Evolutionary conservation across 1,140 invertebrate species (phyloP), one percentile per base, ranked within the genome.

Genomic region (Aphaenogaster floridana): DNA sequence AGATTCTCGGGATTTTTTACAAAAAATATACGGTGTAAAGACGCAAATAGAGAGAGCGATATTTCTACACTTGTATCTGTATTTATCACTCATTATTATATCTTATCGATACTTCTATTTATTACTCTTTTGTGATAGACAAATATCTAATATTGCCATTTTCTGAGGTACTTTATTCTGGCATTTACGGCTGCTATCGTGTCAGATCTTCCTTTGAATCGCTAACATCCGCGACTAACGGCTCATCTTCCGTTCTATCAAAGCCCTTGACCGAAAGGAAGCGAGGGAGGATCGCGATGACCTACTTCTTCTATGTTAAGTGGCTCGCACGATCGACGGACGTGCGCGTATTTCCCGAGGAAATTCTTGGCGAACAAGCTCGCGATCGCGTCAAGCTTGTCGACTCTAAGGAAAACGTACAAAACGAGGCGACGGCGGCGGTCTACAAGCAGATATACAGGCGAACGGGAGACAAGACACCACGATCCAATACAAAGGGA

Each of bases 341-440:
- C 83, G 45, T 61, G 86, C 64, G 72, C 80, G 68, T 86, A 88
- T 88, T 86, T 88, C 74, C 11, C 1, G 7, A 48, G 39, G 74
- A 59, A 77, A 79, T 68, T 86, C 87, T 74, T 57, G 42, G 36
- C 36, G 72, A 86, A 48, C 63, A 36, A 88, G 64, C 86, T 39
- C 7, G 45, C 48, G 39, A 80, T 66, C 48, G 72, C 48, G 42
- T 52, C 80, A 57, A 36, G 80, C 68, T 74, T 74, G 54, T 76
- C 80, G 69, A 61, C 50, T 71, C 68, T 59, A 57, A 84, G 54
- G 54, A 84, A 83, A 83, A 84, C 45, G 54, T 74, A 76, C 54
- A 74, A 83, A 83, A 83, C 79, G 50, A 28, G 34, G 9, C 6
- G 28, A 48, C 13, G 54, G n/a, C n/a, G 61, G 34, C 45, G 61